phyloP scores from a whole-genome alignment of 2,113 vertebrate species.

The Cephalopholis sonnerati region DNA sequence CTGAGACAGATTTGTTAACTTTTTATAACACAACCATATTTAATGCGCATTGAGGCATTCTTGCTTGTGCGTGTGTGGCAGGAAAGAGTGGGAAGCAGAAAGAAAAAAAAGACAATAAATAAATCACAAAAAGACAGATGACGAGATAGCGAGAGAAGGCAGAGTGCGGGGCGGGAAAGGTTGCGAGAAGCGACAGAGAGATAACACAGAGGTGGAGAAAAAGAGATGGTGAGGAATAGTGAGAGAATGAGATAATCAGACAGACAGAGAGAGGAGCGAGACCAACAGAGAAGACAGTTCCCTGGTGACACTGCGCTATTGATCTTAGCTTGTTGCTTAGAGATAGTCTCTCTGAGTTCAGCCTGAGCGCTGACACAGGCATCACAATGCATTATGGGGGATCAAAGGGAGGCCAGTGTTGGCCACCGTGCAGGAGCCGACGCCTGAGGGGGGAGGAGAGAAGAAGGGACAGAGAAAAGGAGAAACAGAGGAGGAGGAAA shows the following conservation, averaged over 20 bases:
- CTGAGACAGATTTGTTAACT: constrained; percentile 12
- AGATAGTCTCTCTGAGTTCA: constrained; percentile 70
- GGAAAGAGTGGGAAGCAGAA: constrained; percentile 25
- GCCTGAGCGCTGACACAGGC: constrained; percentile 64
- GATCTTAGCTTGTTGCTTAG: constrained; percentile 70
- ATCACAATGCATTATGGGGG: constrained; percentile 76
- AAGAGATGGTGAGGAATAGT: constrained; percentile 1
- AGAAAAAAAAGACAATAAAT: constrained; percentile 40
- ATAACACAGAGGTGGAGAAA: constrained; percentile 23
- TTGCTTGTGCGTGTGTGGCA: constrained; percentile 11
- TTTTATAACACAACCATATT: constrained; percentile 37
- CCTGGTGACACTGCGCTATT: constrained; percentile 58
- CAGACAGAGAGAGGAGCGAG: constrained; percentile 33
- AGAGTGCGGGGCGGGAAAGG: constrained; percentile 17
- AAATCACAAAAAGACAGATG: constrained; percentile 53
- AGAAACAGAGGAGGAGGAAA: constrained; percentile 6
- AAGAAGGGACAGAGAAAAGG: not conserved
- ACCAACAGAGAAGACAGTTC: constrained; percentile 49
- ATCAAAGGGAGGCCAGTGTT: constrained; percentile 71
- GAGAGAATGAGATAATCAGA: constrained; percentile 56
- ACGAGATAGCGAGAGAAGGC: constrained; percentile 33
- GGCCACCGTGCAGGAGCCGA: constrained; percentile 48
- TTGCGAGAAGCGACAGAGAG: constrained; percentile 33
- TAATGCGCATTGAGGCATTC: constrained; percentile 25
- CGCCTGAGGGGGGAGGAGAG: constrained; percentile 6